These are phyloP conservation scores for Pongo pygmaeus DNA, from an alignment of 2,113 vertebrate species.

Conservation along the genomic window DNA sequence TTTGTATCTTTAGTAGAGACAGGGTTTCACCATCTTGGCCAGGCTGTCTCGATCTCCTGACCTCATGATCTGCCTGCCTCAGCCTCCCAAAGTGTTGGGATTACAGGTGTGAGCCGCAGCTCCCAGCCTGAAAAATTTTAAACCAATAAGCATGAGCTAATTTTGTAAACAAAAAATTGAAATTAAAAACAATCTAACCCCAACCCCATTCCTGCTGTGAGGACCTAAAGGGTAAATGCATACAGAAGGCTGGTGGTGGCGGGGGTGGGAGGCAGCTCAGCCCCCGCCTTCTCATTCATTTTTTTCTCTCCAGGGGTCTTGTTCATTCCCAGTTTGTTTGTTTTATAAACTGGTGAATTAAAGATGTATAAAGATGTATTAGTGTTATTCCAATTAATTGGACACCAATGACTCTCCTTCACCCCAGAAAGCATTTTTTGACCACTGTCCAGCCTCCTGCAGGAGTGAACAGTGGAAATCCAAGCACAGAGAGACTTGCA, in stretches of 20 bases:
- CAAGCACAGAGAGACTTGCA: background rate
- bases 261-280: too few species aligned
- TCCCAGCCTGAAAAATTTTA: background rate
- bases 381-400: background rate
- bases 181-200: background rate
- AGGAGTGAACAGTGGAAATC: background rate
- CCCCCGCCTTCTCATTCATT: background rate
- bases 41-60: too few species aligned
- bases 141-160: background rate
- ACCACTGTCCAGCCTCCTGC: fast-evolving
- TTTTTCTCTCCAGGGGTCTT: too few species aligned
- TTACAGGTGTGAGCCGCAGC: too few species aligned
- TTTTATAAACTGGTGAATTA: background rate
- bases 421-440: background rate
- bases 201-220: background rate
- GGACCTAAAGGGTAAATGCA: background rate
- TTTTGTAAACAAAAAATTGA: background rate
- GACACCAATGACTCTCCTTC: background rate
- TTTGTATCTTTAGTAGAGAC: too few species aligned
- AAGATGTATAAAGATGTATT: background rate
- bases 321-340: background rate
- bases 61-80: too few species aligned
- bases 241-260: background rate
- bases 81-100: too few species aligned
- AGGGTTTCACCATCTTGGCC: too few species aligned